Evolutionary conservation across 2,888 invertebrate species (phyloP), one percentile per base, ranked within the genome.

Genomic region (Timandra comae): DNA sequence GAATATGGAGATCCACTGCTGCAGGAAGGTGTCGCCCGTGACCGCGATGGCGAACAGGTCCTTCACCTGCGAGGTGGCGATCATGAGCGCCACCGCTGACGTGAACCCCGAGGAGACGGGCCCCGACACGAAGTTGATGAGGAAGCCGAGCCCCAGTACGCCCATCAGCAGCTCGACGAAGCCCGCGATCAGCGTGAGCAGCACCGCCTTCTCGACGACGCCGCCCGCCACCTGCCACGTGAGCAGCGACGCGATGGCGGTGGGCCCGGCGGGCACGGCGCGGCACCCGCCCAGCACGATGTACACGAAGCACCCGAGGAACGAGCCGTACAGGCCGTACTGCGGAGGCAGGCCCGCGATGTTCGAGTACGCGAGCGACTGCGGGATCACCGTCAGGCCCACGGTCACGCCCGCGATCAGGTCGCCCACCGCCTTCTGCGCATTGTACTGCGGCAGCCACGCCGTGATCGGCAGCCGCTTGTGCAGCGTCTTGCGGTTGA

Each of bases 321-420:
- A 97, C n/a, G 97, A 95, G 31, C 96, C 94, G 77, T 97, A 97
- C 30, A 98, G 86, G 24, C 97, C 98, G 76, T 95, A 94, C 92
- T 96, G 88, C 13, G 92, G 88, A 31, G 93, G 92, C 41, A 94
- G 79, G 10, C 93, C 93, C 28, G 94, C 94, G 41, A 94, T 91
- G 64, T 91, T 92, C 13, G 93, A 88, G 74, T 94, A 94, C 7
- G 94, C 94, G 38, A 94, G 81, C 7, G 93, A 93, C 79, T 97
- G 97, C 7, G 97, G 97, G 54, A 98, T 96, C 34, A 97, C 96
- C 0, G 97, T 97, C 38, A 97, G 88, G 0, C 96, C 97, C 7
- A 97, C 97, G 1, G 97, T 96, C 36, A 97, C 80, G 33, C 97
- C 97, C 3, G 97, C 97, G 42, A 98, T 93, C 25, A 96, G 69